A percentile compares a stretch with the other conserved stretches of the same genome.
Evolutionary conservation across 2,113 vertebrate species (phyloP).

Genomic region (Poecilia latipinna): DNA sequence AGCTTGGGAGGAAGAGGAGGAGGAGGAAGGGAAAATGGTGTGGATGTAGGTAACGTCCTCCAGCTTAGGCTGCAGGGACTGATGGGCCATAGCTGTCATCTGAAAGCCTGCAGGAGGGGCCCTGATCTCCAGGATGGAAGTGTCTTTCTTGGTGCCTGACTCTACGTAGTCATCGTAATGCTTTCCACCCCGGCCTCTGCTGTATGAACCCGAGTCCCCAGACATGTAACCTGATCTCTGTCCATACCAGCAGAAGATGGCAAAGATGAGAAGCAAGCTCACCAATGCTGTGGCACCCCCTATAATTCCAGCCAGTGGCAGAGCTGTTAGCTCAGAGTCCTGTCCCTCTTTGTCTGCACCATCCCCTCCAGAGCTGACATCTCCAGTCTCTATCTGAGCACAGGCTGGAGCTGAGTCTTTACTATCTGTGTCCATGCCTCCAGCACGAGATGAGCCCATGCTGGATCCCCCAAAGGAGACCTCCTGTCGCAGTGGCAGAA

Average conservation of each 20-base stretch:
- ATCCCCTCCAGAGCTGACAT: constrained; percentile 77
- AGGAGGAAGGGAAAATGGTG: constrained; percentile 93
- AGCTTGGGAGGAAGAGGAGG: constrained; percentile 88
- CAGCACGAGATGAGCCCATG: constrained; percentile 59
- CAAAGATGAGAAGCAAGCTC: constrained; percentile 88
- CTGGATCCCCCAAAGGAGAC: constrained; percentile 61
- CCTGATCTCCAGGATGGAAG: constrained; percentile 91
- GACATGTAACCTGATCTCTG: constrained; percentile 87
- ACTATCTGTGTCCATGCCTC: constrained; percentile 82
- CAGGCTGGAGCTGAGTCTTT: constrained; percentile 87
- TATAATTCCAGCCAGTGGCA: constrained; percentile 90
- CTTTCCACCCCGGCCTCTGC: constrained; percentile 79
- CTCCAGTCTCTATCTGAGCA: constrained; percentile 89
- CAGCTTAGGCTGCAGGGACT: constrained; percentile 84
- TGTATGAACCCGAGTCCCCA: constrained; percentile 78
- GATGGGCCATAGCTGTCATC: constrained; percentile 90
- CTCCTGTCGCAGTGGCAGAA: constrained; percentile 85
- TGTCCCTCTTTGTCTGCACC: constrained; percentile 81
- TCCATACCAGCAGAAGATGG: constrained; percentile 91
- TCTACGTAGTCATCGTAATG: constrained; percentile 91
- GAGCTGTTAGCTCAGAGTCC: constrained; percentile 83
- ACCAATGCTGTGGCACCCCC: constrained; percentile 89
- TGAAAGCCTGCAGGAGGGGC: constrained; percentile 86
- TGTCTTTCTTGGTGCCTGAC: constrained; percentile 95
- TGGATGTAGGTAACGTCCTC: constrained; percentile 92